These are phyloP conservation scores for Cephalopterus ornatus DNA, from an alignment of 2,113 vertebrate species.

Conservation along the genomic window DNA sequence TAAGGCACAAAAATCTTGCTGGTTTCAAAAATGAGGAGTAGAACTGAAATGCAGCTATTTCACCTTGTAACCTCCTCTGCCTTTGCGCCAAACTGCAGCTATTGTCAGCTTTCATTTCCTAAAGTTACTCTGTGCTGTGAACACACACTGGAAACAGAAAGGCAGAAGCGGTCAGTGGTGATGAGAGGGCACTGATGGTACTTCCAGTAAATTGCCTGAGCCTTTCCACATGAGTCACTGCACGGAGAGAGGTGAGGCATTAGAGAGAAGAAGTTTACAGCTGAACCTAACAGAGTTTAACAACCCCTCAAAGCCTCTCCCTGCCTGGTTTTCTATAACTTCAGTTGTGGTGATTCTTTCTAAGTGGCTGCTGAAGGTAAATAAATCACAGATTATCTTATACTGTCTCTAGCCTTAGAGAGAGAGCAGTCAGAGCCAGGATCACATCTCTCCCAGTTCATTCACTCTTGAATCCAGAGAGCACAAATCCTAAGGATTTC, in stretches of 20 bases:
- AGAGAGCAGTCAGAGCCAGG: neutral
- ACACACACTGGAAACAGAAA: neutral
- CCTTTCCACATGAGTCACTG: constrained; percentile 12
- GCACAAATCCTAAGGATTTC: neutral
- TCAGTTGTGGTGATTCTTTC: neutral
- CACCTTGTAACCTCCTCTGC: neutral
- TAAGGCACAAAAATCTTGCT: neutral
- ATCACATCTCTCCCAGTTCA: neutral
- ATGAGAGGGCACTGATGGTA: neutral
- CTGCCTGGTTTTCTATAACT: neutral
- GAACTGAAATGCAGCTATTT: neutral
- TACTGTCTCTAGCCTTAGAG: too few species aligned
- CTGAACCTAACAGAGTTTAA: neutral
- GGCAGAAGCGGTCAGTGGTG: neutral
- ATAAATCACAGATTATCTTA: neutral
- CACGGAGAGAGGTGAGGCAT: neutral
- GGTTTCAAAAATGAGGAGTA: neutral
- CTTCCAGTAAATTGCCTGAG: neutral
- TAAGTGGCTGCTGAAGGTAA: neutral
- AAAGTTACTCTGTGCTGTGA: neutral
- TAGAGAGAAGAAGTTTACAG: neutral
- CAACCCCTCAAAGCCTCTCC: neutral
- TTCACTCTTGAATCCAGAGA: neutral
- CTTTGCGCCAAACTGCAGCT: neutral
- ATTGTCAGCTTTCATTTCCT: constrained; percentile 27